Evolutionary conservation across 1,140 invertebrate species (phyloP), one percentile per base, ranked within the genome.

Genomic region (Heliconius eleuchia): DNA sequence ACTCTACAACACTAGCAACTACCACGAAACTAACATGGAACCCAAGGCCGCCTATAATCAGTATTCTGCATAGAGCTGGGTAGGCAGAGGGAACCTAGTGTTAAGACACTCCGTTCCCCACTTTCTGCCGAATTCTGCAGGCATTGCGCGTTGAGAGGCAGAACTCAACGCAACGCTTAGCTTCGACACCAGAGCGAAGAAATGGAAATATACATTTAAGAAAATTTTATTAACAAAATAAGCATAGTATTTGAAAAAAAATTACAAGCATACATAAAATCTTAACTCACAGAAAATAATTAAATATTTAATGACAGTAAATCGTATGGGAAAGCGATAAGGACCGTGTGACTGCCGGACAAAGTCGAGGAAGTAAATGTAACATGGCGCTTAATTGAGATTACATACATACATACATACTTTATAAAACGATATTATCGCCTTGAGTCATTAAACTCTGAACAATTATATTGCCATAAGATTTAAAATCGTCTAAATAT

Each of bases 281-380:
- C 11, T 16, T 19, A 9, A 39, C 18, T 27, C 46, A 55, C 46
- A 57, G 3, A 37, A 71, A 46, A 57, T 78, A 81, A 78, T 81
- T 86, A 86, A 79, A 78, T 57, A 16, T 66, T 80, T 82, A 82
- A 82, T 86, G 80, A 83, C 73, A 66, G 77, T 73, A 85, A 88
- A 84, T 83, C 81, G 76, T 72, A 78, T 87, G 86, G 77, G 87
- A 87, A 87, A 79, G 79, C 71, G 86, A 85, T 84, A 86, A 83
- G 50, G 39, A 81, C 71, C 85, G 85, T 87, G 86, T 76, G 86
- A 87, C 71, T 78, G 42, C 66, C 34, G 46, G 27, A 78, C 73
- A 73, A 80, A 82, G 83, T 83, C 75, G 70, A 83, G 83, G 81
- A 81, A 81, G 73, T 75, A 71, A 79, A 73, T 73, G 57, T 79